A percentile compares a stretch with the other conserved stretches of the same genome.
Evolutionary conservation across 2,797 vertebrate species (phyloP).

Genomic region (Channallabes apus): DNA sequence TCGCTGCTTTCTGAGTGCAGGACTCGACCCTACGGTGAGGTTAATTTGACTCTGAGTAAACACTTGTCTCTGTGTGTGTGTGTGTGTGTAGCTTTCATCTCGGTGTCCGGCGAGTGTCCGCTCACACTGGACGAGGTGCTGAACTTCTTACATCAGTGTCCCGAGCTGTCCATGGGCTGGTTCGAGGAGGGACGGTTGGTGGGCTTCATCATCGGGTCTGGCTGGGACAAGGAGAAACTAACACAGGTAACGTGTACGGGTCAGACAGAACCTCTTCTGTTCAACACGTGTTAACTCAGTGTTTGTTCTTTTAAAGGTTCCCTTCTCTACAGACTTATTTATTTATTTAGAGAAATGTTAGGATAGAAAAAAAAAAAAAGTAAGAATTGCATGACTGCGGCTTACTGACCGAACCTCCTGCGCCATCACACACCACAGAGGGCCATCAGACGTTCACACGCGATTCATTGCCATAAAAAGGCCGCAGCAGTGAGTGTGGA

Average conservation of each 20-base stretch:
- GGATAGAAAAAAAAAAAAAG: no score
- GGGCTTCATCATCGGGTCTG: conserved; percentile 79
- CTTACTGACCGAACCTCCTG: not conserved
- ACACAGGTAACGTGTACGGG: conserved; percentile 65
- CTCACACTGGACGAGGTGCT: conserved; percentile 77
- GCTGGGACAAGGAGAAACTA: conserved; percentile 78
- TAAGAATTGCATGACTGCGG: no score
- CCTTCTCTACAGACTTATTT: not conserved
- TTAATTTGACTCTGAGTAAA: no score
- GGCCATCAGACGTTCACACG: not conserved
- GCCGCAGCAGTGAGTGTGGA: not conserved
- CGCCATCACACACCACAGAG: not conserved
- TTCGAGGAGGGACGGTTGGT: conserved; percentile 80
- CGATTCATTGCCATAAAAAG: not conserved
- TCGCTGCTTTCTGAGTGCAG: no score
- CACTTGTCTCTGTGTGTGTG: not conserved
- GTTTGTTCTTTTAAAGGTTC: not conserved
- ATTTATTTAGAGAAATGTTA: not conserved
- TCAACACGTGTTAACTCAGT: not conserved
- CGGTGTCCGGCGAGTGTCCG: conserved; percentile 79
- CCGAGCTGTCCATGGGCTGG: conserved; percentile 79
- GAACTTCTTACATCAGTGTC: conserved; percentile 74
- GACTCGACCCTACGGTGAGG: no score
- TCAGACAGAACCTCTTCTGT: not conserved
- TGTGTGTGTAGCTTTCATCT: conserved; percentile 71